Evolutionary conservation across 2,888 invertebrate species (phyloP).

Genomic region (Helleia helle): DNA sequence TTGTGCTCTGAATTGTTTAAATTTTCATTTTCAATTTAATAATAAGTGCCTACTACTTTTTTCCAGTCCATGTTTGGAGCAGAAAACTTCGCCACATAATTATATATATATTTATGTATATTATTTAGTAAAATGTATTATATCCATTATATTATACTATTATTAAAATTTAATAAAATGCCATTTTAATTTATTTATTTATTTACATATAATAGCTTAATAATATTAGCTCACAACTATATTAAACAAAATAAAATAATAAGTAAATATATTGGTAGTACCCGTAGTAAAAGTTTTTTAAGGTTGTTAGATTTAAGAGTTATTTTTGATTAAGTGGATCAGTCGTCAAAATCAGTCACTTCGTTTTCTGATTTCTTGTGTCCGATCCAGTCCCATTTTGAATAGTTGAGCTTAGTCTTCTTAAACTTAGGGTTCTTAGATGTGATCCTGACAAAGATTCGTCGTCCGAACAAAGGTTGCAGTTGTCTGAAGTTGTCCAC

Average conservation of each 20-base stretch:
- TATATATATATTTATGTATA: slow-evolving; percentile 23
- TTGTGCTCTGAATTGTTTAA: background rate
- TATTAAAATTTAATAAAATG: slow-evolving; percentile 9
- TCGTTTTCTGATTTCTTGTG: slow-evolving; percentile 67
- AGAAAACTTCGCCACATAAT: slow-evolving; percentile 53
- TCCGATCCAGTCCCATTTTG: slow-evolving; percentile 78
- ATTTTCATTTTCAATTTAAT: background rate
- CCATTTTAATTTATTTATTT: slow-evolving; percentile 27
- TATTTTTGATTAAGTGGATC: too few relatives aligned
- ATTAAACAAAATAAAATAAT: slow-evolving; percentile 36
- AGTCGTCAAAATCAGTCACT: slow-evolving; percentile 60
- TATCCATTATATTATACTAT: too few relatives aligned
- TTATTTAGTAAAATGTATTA: slow-evolving; percentile 6
- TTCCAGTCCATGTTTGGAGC: slow-evolving; percentile 66
- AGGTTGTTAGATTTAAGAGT: too few relatives aligned
- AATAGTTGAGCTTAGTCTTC: slow-evolving; percentile 72
- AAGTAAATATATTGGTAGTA: slow-evolving; percentile 27
- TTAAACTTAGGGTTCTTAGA: slow-evolving; percentile 72
- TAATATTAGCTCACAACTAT: slow-evolving; percentile 30
- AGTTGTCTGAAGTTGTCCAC: slow-evolving; percentile 81
- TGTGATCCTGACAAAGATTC: slow-evolving; percentile 78
- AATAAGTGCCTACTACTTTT: slow-evolving; percentile 26
- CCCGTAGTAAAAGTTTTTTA: too few relatives aligned
- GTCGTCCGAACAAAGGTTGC: slow-evolving; percentile 79
- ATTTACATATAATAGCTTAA: slow-evolving; percentile 18